These are phyloP conservation scores for Sebastes alutus DNA, from an alignment of 2,797 vertebrate genomes.

Conservation along the genomic window DNA sequence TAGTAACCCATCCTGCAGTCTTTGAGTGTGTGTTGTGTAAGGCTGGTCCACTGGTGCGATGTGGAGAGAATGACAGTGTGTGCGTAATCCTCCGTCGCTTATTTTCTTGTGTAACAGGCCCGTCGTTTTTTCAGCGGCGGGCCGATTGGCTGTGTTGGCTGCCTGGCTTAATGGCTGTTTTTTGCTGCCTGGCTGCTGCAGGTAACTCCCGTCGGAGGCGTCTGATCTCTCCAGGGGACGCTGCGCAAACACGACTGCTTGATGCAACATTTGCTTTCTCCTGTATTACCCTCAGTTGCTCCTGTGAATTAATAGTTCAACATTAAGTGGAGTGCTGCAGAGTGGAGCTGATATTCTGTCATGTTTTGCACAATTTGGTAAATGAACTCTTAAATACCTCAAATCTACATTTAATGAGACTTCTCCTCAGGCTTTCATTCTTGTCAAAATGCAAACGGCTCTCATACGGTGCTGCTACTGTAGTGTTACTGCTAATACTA, in stretches of 20 bases:
- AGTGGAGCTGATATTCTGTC: neutral
- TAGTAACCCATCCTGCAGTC: slow-evolving; percentile 26
- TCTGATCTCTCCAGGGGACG: slow-evolving; percentile 49
- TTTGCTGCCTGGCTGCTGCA: slow-evolving; percentile 57
- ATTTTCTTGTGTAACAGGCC: slow-evolving; percentile 82
- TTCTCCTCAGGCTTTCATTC: neutral
- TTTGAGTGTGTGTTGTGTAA: slow-evolving; percentile 44
- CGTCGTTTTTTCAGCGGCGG: slow-evolving; percentile 61
- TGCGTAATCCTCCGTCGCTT: slow-evolving; percentile 70
- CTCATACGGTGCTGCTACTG: neutral
- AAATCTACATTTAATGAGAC: neutral
- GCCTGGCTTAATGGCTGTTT: slow-evolving; percentile 48
- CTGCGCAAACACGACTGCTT: slow-evolving; percentile 66
- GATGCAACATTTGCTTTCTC: slow-evolving; percentile 68
- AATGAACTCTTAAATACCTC: neutral
- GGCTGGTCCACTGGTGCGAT: slow-evolving; percentile 46
- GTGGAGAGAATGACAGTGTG: slow-evolving; percentile 50
- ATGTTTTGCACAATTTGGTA: neutral
- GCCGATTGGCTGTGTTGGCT: slow-evolving; percentile 6
- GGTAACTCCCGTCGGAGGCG: slow-evolving; percentile 62
- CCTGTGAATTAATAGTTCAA: slow-evolving; percentile 10
- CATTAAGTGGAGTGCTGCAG: neutral
- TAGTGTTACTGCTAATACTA: neutral
- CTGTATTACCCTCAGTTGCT: slow-evolving; percentile 12
- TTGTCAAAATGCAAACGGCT: neutral